phyloP scores from a whole-genome alignment of 1,140 invertebrate genomes.

The Aphaenogaster rudis region DNA sequence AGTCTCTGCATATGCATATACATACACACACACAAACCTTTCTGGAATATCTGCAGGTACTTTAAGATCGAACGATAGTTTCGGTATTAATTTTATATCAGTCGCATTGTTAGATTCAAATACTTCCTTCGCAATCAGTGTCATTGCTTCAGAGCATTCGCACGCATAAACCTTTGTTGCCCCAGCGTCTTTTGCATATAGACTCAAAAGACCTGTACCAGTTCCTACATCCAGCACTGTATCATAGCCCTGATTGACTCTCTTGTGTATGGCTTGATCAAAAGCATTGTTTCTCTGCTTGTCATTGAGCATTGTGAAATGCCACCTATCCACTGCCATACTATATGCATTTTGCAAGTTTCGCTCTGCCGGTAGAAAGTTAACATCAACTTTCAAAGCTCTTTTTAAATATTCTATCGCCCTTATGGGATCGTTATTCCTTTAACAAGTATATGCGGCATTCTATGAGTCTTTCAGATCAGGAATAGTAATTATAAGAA shows the following conservation, averaged over 20 bases:
- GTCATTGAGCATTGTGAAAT: slow-evolving; percentile 94
- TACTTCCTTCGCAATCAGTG: slow-evolving; percentile 88
- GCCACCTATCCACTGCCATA: slow-evolving; percentile 91
- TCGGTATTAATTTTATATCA: slow-evolving; percentile 84
- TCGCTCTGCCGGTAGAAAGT: slow-evolving; percentile 81
- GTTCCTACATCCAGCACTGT: slow-evolving; percentile 92
- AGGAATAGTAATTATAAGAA: slow-evolving; percentile 11
- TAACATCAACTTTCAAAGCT: slow-evolving; percentile 74
- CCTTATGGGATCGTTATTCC: slow-evolving; percentile 76
- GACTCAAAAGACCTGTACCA: slow-evolving; percentile 91
- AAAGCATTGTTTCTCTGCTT: slow-evolving; percentile 90
- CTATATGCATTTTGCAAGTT: slow-evolving; percentile 82
- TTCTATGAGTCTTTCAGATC: slow-evolving; percentile 63
- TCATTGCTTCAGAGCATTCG: slow-evolving; percentile 90
- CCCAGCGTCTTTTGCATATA: slow-evolving; percentile 89
- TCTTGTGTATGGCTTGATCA: slow-evolving; percentile 88
- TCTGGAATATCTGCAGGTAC: slow-evolving; percentile 88
- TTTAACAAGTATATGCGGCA: slow-evolving; percentile 69
- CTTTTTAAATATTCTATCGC: slow-evolving; percentile 79
- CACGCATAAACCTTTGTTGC: slow-evolving; percentile 89
- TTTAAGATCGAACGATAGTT: slow-evolving; percentile 87
- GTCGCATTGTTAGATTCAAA: slow-evolving; percentile 86
- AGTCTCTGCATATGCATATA: neutral
- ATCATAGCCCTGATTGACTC: slow-evolving; percentile 86
- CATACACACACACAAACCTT: slow-evolving; percentile 70